phyloP scores from a whole-genome alignment of 2,797 vertebrate species.

The Darevskia nairensis region DNA sequence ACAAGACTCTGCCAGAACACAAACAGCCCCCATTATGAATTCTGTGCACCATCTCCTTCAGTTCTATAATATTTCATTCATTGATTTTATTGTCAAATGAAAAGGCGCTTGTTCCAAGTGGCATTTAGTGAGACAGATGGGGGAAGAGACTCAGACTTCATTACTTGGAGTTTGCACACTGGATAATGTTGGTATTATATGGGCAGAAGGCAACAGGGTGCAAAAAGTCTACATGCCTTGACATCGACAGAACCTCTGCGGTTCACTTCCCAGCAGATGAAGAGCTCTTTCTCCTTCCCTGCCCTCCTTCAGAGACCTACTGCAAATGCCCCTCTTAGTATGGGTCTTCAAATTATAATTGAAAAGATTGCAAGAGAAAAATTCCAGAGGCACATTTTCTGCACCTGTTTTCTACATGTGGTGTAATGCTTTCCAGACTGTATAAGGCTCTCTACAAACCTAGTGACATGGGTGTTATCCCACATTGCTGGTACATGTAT shows the following conservation, averaged over 20 bases:
- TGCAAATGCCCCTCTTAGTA: neutral
- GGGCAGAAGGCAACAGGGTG: slow-evolving; percentile 51
- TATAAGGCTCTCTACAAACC: neutral
- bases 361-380: neutral
- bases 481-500: no score
- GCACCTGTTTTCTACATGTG: neutral
- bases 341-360: neutral
- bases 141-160: slow-evolving; percentile 77
- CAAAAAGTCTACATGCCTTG: neutral
- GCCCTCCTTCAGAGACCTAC: neutral
- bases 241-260: slow-evolving; percentile 43
- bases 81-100: slow-evolving; percentile 85
- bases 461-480: neutral
- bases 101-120: slow-evolving; percentile 80
- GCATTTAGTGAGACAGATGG: slow-evolving; percentile 79
- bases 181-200: slow-evolving; percentile 61
- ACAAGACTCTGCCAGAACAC: slow-evolving; percentile 60
- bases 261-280: slow-evolving; percentile 33
- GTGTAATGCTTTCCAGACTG: neutral
- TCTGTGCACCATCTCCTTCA: slow-evolving; percentile 68
- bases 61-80: slow-evolving; percentile 81
- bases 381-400: neutral
- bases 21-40: slow-evolving; percentile 72
- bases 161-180: slow-evolving; percentile 66
- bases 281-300: slow-evolving; percentile 20